A percentile compares a stretch with the other conserved stretches of the same genome.
phyloP scores from a whole-genome alignment of 2,113 vertebrate species.

The Eretmodus cyanostictus region DNA sequence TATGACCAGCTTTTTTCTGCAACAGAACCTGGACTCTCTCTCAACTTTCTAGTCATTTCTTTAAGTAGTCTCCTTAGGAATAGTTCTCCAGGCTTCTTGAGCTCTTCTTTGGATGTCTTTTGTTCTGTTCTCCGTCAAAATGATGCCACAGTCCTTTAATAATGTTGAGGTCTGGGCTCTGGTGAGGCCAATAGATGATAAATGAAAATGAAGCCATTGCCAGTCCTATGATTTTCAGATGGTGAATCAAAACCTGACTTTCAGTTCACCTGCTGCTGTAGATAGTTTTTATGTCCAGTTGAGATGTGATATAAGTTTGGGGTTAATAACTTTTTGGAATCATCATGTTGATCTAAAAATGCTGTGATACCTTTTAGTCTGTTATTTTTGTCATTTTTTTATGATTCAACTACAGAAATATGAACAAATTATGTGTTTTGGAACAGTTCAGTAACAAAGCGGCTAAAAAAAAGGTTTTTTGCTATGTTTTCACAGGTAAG shows the following conservation, averaged over 20 bases:
- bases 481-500: background rate
- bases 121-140: background rate
- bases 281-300: background rate
- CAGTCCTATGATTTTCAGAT: background rate
- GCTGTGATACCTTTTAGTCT: background rate
- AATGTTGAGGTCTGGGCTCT: background rate
- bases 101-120: background rate
- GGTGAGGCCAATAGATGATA: background rate
- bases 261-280: background rate
- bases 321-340: background rate
- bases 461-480: fast-evolving
- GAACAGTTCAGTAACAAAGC: background rate
- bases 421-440: background rate
- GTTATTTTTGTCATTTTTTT: background rate
- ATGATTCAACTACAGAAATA: background rate
- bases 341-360: background rate
- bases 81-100: background rate
- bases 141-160: background rate
- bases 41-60: background rate
- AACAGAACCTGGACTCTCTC: background rate
- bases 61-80: background rate
- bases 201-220: background rate
- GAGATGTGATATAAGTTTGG: background rate
- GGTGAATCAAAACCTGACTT: background rate
- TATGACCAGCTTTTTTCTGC: background rate